Evolutionary conservation across 2,797 vertebrate genomes (phyloP).

Genomic region (Cirrhinus mrigala): DNA sequence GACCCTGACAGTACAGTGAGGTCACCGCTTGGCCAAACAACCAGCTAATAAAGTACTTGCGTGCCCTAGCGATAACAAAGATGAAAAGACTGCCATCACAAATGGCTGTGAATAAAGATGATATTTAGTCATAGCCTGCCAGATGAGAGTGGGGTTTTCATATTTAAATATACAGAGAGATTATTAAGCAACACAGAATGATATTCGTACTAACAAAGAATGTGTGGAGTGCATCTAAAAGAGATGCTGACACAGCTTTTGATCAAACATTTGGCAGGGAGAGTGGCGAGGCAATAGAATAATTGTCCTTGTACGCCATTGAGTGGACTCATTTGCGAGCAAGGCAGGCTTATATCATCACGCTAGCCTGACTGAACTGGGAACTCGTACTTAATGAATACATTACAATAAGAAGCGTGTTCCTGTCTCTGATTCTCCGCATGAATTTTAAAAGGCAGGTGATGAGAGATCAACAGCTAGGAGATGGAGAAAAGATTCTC

Average conservation of each 20-base stretch:
- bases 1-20: slow-evolving; percentile 52
- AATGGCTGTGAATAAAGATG: slow-evolving; percentile 56
- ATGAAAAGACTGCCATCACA: slow-evolving; percentile 53
- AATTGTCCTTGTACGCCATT: slow-evolving; percentile 84
- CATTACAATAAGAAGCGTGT: slow-evolving; percentile 68
- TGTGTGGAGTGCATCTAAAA: slow-evolving; percentile 42
- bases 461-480: slow-evolving; percentile 68
- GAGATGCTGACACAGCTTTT: slow-evolving; percentile 73
- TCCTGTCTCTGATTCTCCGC: slow-evolving; percentile 71
- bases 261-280: slow-evolving; percentile 75
- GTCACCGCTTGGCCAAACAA: slow-evolving; percentile 62
- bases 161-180: slow-evolving; percentile 50
- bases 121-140: slow-evolving; percentile 59
- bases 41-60: slow-evolving; percentile 69
- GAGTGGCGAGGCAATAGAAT: slow-evolving; percentile 79
- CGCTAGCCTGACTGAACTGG: slow-evolving; percentile 75
- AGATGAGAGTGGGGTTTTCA: slow-evolving; percentile 24
- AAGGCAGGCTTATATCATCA: slow-evolving; percentile 76
- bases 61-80: slow-evolving; percentile 45
- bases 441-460: slow-evolving; percentile 71
- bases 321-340: slow-evolving; percentile 76
- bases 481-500: slow-evolving; percentile 18
- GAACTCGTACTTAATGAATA: slow-evolving; percentile 81
- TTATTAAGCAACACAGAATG: slow-evolving; percentile 24
- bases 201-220: slow-evolving; percentile 15